A percentile compares a stretch with the other conserved stretches of the same genome.
Conservation (phyloP, 2,888 invertebrate genomes). For the Laothoe populi region DNA sequence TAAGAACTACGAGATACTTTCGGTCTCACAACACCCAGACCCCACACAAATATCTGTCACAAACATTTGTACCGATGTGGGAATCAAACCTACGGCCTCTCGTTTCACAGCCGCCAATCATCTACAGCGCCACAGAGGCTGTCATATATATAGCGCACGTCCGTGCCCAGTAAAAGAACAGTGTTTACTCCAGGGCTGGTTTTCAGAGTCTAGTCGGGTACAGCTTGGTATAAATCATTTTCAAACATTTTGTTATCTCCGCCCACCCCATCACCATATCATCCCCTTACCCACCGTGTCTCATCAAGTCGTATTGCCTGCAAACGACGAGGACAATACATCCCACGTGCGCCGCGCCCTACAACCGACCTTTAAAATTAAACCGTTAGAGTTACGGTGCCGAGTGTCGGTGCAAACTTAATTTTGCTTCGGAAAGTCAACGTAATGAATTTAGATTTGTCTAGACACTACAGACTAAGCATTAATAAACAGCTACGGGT, state of each 20-base stretch:
- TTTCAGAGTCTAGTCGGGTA: no score
- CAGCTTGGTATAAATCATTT: no score
- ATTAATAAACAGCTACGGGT: not conserved
- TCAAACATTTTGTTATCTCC: not conserved
- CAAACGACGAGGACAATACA: constrained; percentile 31
- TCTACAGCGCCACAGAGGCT: no score
- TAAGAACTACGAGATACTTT: no score
- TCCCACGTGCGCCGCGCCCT: constrained; percentile 16
- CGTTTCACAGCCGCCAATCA: no score
- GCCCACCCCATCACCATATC: constrained; percentile 8
- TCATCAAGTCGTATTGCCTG: constrained; percentile 35
- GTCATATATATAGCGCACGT: no score
- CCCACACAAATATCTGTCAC: no score
- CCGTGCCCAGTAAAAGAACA: no score
- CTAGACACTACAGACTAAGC: constrained; percentile 3
- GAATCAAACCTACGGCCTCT: no score
- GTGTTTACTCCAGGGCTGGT: no score
- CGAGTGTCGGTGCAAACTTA: constrained; percentile 5
- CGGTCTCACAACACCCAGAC: no score
- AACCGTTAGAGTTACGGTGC: constrained; percentile 1
- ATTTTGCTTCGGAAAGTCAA: constrained; percentile 7
- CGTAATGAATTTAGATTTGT: constrained; percentile 29
- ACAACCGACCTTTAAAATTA: constrained; percentile 18
- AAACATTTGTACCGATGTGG: no score
- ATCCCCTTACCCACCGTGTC: constrained; percentile 24